phyloP scores from a whole-genome alignment of 2,797 vertebrate species.

The Acestrorhynchus altus region DNA sequence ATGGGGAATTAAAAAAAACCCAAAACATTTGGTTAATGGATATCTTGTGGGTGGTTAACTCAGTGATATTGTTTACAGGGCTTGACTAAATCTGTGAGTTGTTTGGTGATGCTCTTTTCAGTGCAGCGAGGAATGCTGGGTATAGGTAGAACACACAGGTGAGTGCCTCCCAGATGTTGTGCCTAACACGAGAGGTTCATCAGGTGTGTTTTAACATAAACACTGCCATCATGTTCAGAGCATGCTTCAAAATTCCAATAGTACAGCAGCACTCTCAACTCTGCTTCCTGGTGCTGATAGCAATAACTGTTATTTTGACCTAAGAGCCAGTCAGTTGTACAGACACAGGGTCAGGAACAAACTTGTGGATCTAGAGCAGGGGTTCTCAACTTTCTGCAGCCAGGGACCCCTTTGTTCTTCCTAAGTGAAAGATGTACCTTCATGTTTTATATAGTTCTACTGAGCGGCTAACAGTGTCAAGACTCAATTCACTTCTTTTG shows the following conservation, averaged over 20 bases:
- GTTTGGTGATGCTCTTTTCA: not conserved
- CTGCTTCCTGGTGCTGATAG: not conserved
- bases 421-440: too few relatives aligned
- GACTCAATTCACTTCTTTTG: too few relatives aligned
- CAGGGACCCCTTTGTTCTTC: too few relatives aligned
- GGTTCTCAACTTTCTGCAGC: too few relatives aligned
- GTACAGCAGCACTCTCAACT: not conserved
- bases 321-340: not conserved
- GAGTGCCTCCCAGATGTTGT: not conserved
- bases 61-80: not conserved
- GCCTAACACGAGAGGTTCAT: not conserved
- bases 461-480: too few relatives aligned
- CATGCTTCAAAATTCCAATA: not conserved
- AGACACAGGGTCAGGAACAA: not conserved
- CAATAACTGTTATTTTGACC: not conserved
- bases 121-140: not conserved
- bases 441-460: too few relatives aligned
- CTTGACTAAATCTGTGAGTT: not conserved
- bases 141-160: not conserved
- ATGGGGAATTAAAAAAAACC: too few relatives aligned
- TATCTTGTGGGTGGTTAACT: not conserved
- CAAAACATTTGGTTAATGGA: too few relatives aligned
- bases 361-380: not conserved
- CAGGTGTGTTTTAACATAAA: constrained; percentile 8
- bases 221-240: not conserved